Evolutionary conservation across 2,888 invertebrate genomes (phyloP).

Genomic region (Linyphia triangularis): DNA sequence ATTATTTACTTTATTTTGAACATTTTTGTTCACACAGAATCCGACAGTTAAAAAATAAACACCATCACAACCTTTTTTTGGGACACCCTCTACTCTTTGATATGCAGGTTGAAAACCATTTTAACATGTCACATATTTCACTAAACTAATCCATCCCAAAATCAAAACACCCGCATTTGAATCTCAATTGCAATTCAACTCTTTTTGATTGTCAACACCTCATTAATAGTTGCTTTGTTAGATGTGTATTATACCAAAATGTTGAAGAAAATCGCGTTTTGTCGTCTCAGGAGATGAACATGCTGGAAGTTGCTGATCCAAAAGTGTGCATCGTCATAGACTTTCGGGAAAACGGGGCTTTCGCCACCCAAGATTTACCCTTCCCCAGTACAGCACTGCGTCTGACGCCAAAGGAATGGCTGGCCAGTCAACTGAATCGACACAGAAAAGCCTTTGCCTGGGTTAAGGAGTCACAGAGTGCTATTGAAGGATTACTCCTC

Average conservation of each 20-base stretch:
- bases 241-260: slow-evolving; percentile 34
- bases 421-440: slow-evolving; percentile 61
- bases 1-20: no score
- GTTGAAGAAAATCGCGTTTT: slow-evolving; percentile 54
- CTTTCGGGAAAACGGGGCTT: slow-evolving; percentile 72
- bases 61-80: no score
- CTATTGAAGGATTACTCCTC: slow-evolving; percentile 73
- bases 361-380: slow-evolving; percentile 71
- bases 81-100: no score
- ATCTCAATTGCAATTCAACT: no score
- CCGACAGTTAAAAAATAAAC: no score
- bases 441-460: slow-evolving; percentile 69
- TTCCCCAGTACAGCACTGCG: slow-evolving; percentile 69
- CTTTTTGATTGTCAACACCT: no score
- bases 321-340: slow-evolving; percentile 75
- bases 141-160: no score
- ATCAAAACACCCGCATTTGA: no score
- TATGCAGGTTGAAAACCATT: no score
- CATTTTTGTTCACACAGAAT: no score
- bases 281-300: slow-evolving; percentile 69
- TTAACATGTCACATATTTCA: no score
- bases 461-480: slow-evolving; percentile 61
- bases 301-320: slow-evolving; percentile 68
- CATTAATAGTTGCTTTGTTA: neutral
- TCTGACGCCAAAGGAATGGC: slow-evolving; percentile 72